These are phyloP conservation scores for Tetrax tetrax DNA, from an alignment of 2,113 vertebrate species.

Conservation along the genomic window DNA sequence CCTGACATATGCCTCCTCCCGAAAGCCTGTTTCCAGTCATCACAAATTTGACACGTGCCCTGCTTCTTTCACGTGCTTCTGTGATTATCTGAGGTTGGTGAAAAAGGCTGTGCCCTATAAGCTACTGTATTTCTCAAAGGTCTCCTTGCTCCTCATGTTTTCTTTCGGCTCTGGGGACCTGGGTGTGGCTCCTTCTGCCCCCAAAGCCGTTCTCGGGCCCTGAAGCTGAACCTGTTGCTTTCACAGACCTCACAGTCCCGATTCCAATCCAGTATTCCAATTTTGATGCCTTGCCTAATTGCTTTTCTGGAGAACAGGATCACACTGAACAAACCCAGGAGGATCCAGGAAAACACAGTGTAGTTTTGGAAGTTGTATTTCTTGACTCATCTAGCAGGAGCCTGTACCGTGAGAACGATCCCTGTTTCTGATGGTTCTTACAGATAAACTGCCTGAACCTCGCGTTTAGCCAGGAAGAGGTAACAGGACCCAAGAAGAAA, in stretches of 20 bases:
- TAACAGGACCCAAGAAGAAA: slow-evolving; percentile 62
- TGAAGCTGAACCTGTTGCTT: background rate
- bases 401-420: slow-evolving; percentile 28
- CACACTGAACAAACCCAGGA: background rate
- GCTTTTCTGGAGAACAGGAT: slow-evolving; percentile 31
- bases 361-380: slow-evolving; percentile 35
- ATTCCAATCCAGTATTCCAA: background rate
- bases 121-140: background rate
- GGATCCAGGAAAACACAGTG: slow-evolving; percentile 35
- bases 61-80: background rate
- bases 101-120: background rate
- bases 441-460: slow-evolving; percentile 67
- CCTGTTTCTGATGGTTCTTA: slow-evolving; percentile 68
- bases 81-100: background rate
- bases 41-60: background rate
- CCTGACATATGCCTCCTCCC: background rate
- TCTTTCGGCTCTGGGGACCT: background rate
- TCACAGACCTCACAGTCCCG: background rate
- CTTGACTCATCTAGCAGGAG: slow-evolving; percentile 22
- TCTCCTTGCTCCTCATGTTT: background rate
- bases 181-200: background rate
- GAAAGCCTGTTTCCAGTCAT: background rate
- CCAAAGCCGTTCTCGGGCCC: background rate
- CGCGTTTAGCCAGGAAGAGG: slow-evolving; percentile 64
- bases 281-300: background rate